Base-by-base conservation (phyloP, 2,113 vertebrate species). In the Sinocyclocheilus anshuiensis region DNA sequence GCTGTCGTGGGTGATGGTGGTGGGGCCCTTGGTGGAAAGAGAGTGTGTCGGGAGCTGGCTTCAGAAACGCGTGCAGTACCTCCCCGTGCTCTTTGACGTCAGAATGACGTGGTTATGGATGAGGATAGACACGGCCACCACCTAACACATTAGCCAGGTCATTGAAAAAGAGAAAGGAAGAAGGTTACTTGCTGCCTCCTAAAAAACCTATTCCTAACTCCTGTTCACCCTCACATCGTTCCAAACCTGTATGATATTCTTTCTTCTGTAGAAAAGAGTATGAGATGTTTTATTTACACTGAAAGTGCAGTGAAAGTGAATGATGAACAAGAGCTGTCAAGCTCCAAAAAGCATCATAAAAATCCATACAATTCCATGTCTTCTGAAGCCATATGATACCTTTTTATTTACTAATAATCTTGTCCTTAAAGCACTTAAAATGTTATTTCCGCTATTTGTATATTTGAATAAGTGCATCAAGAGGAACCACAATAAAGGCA, bases 51-150 rank as follows among this genome's bases (percentile, higher is more conserved):
- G 48, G 53, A 86, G 76, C 29, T 15, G 61, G 80, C 83, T 55
- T 92, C 89, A 92, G 89, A 92, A 92, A 45, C 91, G 90, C 1
- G 91, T 92, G 89, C 90, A 92, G 90, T 89, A 91, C 82, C 89
- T 91, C 65, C 91, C 90, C 84, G 83, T 61, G 72, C 84, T 88
- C 86, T 91, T 90, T 83, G 89, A 89, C 59, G 87, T 89, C 79
- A 89, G 83, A 69, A 83, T 86, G 71, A 76, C 74, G 57, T 88
- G 88, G 86, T 91, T 92, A 86, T 83, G 84, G 77, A 89, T 79
- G 63, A 91, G 89, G 81, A 90, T 84, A 71, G 87, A 88, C 77
- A 89, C 81, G 24, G 83, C 82, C 74, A 29, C 61, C 78, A 86
- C 86, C 87, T 91, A 78, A 84, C 75, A 84, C 55, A 83, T 39